Evolutionary conservation across 2,888 invertebrate species (phyloP).

Genomic region (Trachelus stipa): DNA sequence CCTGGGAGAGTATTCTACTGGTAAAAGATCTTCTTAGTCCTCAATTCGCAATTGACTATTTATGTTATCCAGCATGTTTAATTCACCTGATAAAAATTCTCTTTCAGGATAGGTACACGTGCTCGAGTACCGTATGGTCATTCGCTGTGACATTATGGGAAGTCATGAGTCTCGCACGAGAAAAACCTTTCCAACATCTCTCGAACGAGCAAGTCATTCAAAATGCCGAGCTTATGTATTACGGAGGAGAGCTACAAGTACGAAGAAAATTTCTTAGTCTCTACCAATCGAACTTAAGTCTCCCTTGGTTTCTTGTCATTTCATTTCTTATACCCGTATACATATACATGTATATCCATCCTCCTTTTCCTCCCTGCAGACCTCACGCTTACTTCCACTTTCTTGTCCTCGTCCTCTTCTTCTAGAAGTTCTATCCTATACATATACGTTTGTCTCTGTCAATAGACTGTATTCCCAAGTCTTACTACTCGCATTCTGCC

Average conservation of each 20-base stretch:
- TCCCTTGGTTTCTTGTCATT: not conserved
- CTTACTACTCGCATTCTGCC: not conserved
- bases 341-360: slow-evolving; percentile 14
- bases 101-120: slow-evolving; percentile 74
- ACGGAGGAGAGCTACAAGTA: slow-evolving; percentile 73
- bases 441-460: not conserved
- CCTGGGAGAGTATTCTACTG: slow-evolving; percentile 75
- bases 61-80: not conserved
- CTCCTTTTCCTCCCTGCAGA: slow-evolving; percentile 19
- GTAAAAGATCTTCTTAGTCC: slow-evolving; percentile 54
- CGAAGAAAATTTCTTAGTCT: slow-evolving; percentile 8
- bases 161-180: slow-evolving; percentile 72
- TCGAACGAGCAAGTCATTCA: slow-evolving; percentile 74
- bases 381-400: not conserved
- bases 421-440: not conserved
- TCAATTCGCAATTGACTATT: not conserved
- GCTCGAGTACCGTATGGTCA: slow-evolving; percentile 74
- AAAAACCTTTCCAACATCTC: slow-evolving; percentile 73
- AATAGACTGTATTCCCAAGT: not conserved
- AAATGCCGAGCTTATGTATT: slow-evolving; percentile 76
- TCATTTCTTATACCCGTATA: not conserved
- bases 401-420: not conserved
- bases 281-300: not conserved
- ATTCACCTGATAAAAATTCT: slow-evolving; percentile 9
- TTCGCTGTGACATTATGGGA: slow-evolving; percentile 77